These are phyloP conservation scores for Nephrotoma guestfalica DNA, from an alignment of 2,888 invertebrate species.

Conservation along the genomic window DNA sequence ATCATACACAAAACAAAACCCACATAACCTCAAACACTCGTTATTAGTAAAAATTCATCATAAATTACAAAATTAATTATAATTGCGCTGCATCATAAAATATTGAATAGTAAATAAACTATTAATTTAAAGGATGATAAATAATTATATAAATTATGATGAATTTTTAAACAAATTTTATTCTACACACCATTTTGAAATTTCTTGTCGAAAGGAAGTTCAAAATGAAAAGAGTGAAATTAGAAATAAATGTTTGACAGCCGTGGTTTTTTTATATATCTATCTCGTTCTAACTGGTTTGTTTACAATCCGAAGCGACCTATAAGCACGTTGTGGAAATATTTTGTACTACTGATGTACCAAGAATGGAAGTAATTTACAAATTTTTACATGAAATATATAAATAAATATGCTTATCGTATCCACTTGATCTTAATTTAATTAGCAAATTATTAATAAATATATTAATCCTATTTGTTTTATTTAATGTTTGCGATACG, in stretches of 20 bases:
- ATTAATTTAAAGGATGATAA: not conserved
- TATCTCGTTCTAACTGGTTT: not conserved
- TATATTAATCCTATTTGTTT: too few relatives aligned
- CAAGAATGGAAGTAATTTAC: not conserved
- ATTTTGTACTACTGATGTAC: not conserved
- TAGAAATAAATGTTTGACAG: not conserved
- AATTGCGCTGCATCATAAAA: not conserved
- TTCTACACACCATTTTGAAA: constrained; percentile 1
- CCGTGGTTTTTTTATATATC: not conserved
- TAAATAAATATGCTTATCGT: not conserved
- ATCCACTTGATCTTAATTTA: too few relatives aligned
- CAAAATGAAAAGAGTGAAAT: not conserved
- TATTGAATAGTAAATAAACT: not conserved
- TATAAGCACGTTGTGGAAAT: not conserved
- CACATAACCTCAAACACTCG: not conserved
- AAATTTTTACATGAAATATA: not conserved
- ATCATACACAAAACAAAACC: not conserved
- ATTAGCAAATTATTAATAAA: too few relatives aligned
- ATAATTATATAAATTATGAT: not conserved
- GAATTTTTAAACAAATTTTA: not conserved
- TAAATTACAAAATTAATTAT: not conserved
- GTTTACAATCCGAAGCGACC: not conserved
- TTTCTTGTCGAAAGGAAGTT: constrained; percentile 1
- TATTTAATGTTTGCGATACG: too few relatives aligned
- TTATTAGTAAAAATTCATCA: not conserved